Evolutionary conservation across 2,888 invertebrate species (phyloP), one percentile per base, ranked within the genome.

Genomic region (Holacanthella duospinosa): DNA sequence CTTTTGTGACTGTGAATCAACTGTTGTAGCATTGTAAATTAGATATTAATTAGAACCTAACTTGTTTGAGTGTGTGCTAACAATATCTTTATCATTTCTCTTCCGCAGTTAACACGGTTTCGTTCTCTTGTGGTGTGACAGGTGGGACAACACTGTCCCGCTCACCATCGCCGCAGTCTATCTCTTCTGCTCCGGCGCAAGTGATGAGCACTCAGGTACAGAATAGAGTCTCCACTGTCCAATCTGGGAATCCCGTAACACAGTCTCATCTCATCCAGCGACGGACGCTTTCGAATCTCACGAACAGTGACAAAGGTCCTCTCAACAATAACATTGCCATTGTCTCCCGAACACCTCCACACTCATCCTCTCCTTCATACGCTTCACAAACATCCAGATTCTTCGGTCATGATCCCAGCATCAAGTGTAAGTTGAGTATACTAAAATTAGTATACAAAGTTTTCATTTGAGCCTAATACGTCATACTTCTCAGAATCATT

Each of bases 381-480:
- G 64, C 71, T 55, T 63, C 72, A 64, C 55, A 68, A 65, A 63
- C 72, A 64, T 61, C 66, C 56, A 73, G 63, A 74, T 93, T 90
- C 78, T 92, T 89, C 77, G 93, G 94, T 0, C 94, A 95, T 80
- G 94, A 94, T 79, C 92, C 92, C 16, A 89, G 89, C 77, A 80
- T 93, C 56, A 92, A 90, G 79, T 76, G 83, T 83, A 75, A 73
- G 77, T 53, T 43, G 2, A 36, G 4, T 12, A 43, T n/a, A n/a
- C n/a, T n/a, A n/a, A n/a, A n/a, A n/a, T n/a, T n/a, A n/a, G n/a
- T n/a, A n/a, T n/a, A n/a, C n/a, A n/a, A n/a, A n/a, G n/a, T n/a
- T n/a, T n/a, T n/a, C n/a, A n/a, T n/a, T n/a, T n/a, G n/a, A n/a
- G n/a, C n/a, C n/a, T n/a, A n/a, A n/a, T n/a, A n/a, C n/a, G n/a